Conservation (phyloP, 2,888 invertebrate genomes). For the Drepana falcataria region DNA sequence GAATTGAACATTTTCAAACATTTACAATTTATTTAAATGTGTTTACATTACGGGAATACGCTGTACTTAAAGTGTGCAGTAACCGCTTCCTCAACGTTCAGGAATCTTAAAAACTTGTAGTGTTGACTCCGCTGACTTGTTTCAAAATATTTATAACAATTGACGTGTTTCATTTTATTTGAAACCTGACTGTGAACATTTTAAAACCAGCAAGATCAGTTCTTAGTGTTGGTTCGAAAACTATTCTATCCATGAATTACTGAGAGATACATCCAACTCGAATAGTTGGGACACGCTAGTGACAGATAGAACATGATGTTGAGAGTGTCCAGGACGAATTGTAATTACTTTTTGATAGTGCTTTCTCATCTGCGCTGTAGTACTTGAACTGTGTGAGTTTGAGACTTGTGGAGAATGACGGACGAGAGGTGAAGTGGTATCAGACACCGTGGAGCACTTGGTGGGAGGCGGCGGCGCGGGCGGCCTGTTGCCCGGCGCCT, state of each 20-base stretch:
- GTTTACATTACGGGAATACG: background rate
- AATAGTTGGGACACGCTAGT: slow-evolving; percentile 13
- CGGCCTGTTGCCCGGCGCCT: slow-evolving; percentile 81
- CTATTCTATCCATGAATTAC: background rate
- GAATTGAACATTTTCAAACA: background rate
- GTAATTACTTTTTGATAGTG: slow-evolving; percentile 52
- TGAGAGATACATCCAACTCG: slow-evolving; percentile 3
- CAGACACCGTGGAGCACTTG: slow-evolving; percentile 85
- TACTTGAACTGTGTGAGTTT: slow-evolving; percentile 47
- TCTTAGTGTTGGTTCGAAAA: background rate
- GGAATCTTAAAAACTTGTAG: slow-evolving; percentile 19
- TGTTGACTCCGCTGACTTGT: slow-evolving; percentile 49
- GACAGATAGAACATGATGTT: slow-evolving; percentile 46
- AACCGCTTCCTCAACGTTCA: slow-evolving; percentile 3
- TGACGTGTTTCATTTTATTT: slow-evolving; percentile 34
- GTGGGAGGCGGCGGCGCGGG: slow-evolving; percentile 86
- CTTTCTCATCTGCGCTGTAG: slow-evolving; percentile 56
- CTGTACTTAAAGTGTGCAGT: background rate
- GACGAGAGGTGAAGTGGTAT: slow-evolving; percentile 50
- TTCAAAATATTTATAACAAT: slow-evolving; percentile 52
- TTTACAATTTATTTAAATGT: background rate
- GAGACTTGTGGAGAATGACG: slow-evolving; percentile 43
- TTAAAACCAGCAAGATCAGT: slow-evolving; percentile 3
- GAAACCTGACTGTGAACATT: slow-evolving; percentile 7
- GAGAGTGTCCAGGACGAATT: slow-evolving; percentile 61